These are phyloP conservation scores for Tanaodytes sp. DNA, from an alignment of 2,888 invertebrate species.

Conservation along the genomic window DNA sequence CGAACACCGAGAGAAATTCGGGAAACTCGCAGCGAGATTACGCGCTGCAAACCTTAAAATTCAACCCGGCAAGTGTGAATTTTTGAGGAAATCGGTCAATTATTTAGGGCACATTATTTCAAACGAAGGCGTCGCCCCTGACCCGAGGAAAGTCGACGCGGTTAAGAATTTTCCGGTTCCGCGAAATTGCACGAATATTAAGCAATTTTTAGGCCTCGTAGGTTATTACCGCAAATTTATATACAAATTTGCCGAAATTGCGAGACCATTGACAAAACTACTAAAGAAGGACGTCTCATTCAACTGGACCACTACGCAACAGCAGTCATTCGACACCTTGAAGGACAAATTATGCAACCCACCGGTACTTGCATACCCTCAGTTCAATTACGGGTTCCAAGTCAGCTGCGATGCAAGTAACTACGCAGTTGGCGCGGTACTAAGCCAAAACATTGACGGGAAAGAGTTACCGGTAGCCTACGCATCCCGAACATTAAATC, in stretches of 20 bases:
- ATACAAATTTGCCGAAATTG: too few relatives aligned
- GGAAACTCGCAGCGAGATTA: too few relatives aligned
- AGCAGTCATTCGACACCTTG: neutral
- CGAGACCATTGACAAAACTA: neutral
- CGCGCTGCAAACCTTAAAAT: conserved; percentile 8
- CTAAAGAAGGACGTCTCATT: neutral
- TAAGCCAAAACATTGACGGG: conserved; percentile 11
- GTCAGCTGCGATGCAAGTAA: conserved; percentile 34
- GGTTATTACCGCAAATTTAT: too few relatives aligned
- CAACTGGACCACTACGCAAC: neutral
- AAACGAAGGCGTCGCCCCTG: neutral
- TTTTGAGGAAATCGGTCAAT: too few relatives aligned
- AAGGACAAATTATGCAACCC: conserved; percentile 1
- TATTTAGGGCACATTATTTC: neutral
- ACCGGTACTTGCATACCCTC: conserved; percentile 27
- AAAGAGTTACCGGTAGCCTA: conserved; percentile 16
- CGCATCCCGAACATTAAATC: too few relatives aligned
- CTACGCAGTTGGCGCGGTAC: conserved; percentile 13
- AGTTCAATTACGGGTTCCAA: conserved; percentile 19
- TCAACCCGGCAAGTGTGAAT: conserved; percentile 9
- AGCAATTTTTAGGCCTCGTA: too few relatives aligned
- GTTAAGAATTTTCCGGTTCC: too few relatives aligned
- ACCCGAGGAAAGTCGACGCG: conserved; percentile 7
- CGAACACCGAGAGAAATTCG: too few relatives aligned
- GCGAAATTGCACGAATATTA: too few relatives aligned